Conservation (phyloP, 2,888 invertebrate species). For the Mongoloraphidia duomilia region DNA sequence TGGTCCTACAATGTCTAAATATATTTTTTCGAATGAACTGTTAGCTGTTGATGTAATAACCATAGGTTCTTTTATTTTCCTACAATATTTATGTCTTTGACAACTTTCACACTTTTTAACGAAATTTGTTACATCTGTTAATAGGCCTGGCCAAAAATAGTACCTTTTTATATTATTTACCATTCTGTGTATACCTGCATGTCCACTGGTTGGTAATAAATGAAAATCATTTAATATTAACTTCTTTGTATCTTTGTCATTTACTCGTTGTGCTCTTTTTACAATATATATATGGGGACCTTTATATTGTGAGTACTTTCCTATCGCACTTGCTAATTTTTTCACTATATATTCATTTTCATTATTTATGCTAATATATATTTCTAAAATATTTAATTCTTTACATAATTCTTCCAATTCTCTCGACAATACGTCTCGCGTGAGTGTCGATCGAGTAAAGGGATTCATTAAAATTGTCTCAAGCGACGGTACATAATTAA, state of each 20-base stretch:
- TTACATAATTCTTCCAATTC: too few relatives aligned
- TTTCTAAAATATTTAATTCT: conserved; percentile 3
- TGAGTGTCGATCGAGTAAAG: conserved; percentile 4
- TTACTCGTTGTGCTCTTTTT: conserved; percentile 9
- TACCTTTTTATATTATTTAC: conserved; percentile 12
- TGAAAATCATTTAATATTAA: conserved; percentile 16
- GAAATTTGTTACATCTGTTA: conserved; percentile 12
- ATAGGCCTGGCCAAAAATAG: conserved; percentile 12
- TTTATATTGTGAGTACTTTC: not conserved
- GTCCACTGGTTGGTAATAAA: conserved; percentile 15
- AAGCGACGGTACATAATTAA: too few relatives aligned
- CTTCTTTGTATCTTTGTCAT: conserved; percentile 7
- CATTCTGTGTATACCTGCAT: conserved; percentile 14
- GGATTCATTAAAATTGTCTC: not conserved
- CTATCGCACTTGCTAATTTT: not conserved
- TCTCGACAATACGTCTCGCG: conserved; percentile 5
- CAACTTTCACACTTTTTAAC: conserved; percentile 14
- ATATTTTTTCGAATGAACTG: conserved; percentile 12
- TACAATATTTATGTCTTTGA: conserved; percentile 12
- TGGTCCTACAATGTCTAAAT: conserved; percentile 13
- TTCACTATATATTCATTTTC: not conserved
- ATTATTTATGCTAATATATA: conserved; percentile 9
- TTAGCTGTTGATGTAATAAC: conserved; percentile 11
- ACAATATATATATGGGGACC: conserved; percentile 10
- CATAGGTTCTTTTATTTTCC: conserved; percentile 9